Evolutionary conservation across 2,113 vertebrate species (phyloP).

Genomic region (Aegithalos caudatus): DNA sequence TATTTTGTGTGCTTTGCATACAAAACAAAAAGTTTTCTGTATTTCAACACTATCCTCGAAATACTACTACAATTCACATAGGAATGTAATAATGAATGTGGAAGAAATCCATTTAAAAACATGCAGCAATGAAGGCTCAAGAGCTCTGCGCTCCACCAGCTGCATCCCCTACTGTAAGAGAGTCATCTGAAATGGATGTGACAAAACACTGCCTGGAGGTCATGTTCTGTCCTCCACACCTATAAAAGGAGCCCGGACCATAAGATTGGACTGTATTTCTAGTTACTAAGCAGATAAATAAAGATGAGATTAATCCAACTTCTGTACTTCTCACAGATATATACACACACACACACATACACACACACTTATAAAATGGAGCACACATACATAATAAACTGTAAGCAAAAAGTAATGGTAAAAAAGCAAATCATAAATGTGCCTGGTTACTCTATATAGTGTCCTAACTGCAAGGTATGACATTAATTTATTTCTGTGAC

Average conservation of each 20-base stretch:
- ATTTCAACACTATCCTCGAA: not conserved
- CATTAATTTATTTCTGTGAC: not conserved
- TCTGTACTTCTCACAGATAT: not conserved
- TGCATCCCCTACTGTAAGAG: not conserved
- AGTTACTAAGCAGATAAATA: not conserved
- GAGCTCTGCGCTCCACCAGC: not conserved
- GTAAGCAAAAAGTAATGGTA: not conserved
- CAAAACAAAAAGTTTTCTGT: not conserved
- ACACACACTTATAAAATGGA: not conserved
- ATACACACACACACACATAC: too few relatives aligned
- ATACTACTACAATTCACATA: not conserved
- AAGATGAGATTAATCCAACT: not conserved
- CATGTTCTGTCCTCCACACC: not conserved
- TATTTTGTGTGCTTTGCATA: not conserved
- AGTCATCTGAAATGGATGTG: not conserved
- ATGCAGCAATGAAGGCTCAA: not conserved
- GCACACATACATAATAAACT: not conserved
- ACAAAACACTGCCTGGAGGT: not conserved
- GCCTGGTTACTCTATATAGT: not conserved
- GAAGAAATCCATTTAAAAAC: not conserved
- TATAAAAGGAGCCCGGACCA: not conserved
- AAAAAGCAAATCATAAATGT: not conserved
- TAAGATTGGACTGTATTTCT: not conserved
- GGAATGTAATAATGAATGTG: not conserved
- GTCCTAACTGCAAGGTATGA: not conserved